Percentiles rank a stretch among this genome's conserved stretches.
phyloP scores from a whole-genome alignment of 2,888 invertebrate genomes.

The Tineola bisselliella region DNA sequence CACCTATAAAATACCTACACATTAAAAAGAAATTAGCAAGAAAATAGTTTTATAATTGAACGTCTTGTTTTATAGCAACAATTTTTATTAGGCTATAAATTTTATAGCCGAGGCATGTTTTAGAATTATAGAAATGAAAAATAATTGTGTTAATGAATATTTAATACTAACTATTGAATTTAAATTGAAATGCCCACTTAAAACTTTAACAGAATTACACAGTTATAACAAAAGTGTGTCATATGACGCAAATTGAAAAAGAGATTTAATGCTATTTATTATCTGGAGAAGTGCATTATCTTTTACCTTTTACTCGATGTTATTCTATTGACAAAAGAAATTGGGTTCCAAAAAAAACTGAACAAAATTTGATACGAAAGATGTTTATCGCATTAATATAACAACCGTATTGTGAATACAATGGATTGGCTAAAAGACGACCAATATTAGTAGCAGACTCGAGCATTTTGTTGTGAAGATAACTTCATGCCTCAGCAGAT shows the following conservation, averaged over 20 bases:
- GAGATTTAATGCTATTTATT: background rate
- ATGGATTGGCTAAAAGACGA: slow-evolving; percentile 55
- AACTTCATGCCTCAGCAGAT: slow-evolving; percentile 25
- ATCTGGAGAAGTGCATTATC: slow-evolving; percentile 1
- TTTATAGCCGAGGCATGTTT: background rate
- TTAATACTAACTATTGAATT: background rate
- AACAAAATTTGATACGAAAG: slow-evolving; percentile 45
- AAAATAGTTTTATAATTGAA: background rate
- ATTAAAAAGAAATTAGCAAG: background rate
- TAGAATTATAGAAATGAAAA: background rate
- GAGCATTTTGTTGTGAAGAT: slow-evolving; percentile 63
- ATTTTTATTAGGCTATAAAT: background rate
- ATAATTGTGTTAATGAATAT: background rate
- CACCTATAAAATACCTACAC: background rate
- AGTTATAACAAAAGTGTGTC: background rate
- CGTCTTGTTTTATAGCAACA: background rate
- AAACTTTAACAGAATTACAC: background rate
- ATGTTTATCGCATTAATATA: slow-evolving; percentile 69
- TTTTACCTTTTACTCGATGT: background rate
- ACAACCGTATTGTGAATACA: slow-evolving; percentile 64
- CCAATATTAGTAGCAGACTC: slow-evolving; percentile 59
- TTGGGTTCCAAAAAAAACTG: slow-evolving; percentile 40
- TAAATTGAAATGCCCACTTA: background rate
- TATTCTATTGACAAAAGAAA: slow-evolving; percentile 11
- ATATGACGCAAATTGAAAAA: background rate